Evolutionary conservation across 2,113 vertebrate species (phyloP), one percentile per base, ranked within the genome.

Genomic region (Oceanodroma tethys): DNA sequence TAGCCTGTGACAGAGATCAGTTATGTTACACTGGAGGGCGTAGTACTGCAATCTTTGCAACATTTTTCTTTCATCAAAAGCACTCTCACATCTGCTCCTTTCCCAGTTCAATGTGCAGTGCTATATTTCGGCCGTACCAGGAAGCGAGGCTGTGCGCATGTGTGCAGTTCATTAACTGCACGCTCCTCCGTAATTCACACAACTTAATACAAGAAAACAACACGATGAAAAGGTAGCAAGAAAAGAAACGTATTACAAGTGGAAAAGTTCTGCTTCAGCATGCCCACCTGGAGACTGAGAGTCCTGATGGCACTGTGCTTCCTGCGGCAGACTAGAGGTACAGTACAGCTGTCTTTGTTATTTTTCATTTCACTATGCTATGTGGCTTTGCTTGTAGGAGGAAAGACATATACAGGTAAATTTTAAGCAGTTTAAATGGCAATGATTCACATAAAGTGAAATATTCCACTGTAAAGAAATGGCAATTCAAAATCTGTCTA

Each of bases 271-370:
- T 59, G 8, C 36, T 58, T 4, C 13, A 17, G 80, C 5, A 74
- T 75, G 97, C 25, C 50, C 42, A 11, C 58, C 42, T 55, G 88
- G 80, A 25, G 30, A 22, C 20, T 66, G 19, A 1, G 40, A 32
- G n/a, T 82, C 22, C 90, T 97, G 93, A 1, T 40, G 62, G 48
- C 63, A 3, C 73, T 97, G 47, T 82, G 78, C 67, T 43, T 91
- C 32, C 90, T 95, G 65, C 12, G 6, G 59, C 94, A 59, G 47
- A 48, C 50, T 7, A 25, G 0, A 95, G 97, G 97, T 96, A 97
- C 0, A 1, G 81, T 67, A 59, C 15, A n/a, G 17, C 62, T 23
- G 10, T 5, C 22, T 14, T 10, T 3, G 16, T 1, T 19, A 1
- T 42, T 55, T 53, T 40, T 65, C 45, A 2, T 71, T 82, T 62